Conservation (phyloP, 2,113 vertebrate species). For the Cololabis saira region DNA sequence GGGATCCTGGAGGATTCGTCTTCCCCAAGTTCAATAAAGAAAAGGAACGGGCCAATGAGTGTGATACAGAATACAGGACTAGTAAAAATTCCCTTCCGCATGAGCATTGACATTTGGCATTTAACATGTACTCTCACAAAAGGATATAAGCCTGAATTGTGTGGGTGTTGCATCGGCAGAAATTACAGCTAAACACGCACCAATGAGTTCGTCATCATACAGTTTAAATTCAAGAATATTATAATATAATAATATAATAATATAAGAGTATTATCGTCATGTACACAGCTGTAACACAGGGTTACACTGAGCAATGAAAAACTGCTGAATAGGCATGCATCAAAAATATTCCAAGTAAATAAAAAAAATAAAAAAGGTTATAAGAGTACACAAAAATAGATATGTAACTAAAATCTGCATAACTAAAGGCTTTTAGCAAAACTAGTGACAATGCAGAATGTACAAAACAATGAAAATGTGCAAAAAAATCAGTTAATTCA, state of each 20-base stretch:
- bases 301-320: no score
- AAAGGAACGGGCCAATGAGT: neutral
- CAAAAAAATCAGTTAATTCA: no score
- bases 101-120: neutral
- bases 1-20: neutral
- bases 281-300: no score
- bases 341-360: no score
- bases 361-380: no score
- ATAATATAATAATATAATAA: no score
- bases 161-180: neutral
- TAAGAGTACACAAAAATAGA: no score
- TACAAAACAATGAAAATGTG: no score
- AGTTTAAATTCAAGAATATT: neutral
- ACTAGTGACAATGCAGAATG: no score
- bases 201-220: neutral
- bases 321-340: no score
- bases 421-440: no score
- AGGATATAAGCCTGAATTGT: neutral
- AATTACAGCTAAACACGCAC: neutral
- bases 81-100: neutral
- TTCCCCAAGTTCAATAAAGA: slow-evolving; percentile 1
- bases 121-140: neutral
- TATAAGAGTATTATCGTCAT: neutral
- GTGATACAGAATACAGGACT: neutral
- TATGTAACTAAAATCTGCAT: no score